These are phyloP conservation scores for Oxyteleia sp. DNA, from an alignment of 2,888 invertebrate species.

Conservation along the genomic window DNA sequence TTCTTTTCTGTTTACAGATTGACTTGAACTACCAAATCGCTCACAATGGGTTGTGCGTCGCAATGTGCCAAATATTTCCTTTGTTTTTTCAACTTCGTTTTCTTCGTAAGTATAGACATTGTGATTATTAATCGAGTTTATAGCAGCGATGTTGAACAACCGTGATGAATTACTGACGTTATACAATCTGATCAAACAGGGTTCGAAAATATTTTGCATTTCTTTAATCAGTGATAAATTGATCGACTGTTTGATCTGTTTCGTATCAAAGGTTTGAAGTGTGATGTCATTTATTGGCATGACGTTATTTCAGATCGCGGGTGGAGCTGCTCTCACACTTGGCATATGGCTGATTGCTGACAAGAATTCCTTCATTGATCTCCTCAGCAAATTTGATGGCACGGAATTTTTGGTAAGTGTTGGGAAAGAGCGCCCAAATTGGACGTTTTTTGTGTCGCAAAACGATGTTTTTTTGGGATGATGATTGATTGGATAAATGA, in stretches of 20 bases:
- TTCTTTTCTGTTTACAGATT: conserved; percentile 79
- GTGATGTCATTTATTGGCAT: conserved; percentile 23
- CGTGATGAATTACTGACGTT: conserved; percentile 16
- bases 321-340: conserved; percentile 90
- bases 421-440: not conserved
- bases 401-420: conserved; percentile 82
- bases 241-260: conserved; percentile 11
- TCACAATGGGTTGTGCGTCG: conserved; percentile 89
- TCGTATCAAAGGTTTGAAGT: not conserved
- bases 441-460: not conserved
- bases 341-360: conserved; percentile 92
- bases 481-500: too few relatives aligned
- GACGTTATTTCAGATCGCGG: conserved; percentile 88
- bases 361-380: conserved; percentile 90
- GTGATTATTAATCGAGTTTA: not conserved
- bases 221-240: not conserved
- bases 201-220: conserved; percentile 29
- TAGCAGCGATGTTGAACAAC: not conserved
- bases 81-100: conserved; percentile 92
- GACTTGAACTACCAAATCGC: conserved; percentile 55
- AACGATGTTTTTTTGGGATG: not conserved
- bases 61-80: conserved; percentile 91
- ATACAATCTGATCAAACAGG: conserved; percentile 28
- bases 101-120: conserved; percentile 91
- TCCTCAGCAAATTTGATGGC: conserved; percentile 81